Evolutionary conservation across 35 echinoderm and acorn worm genomes (phyloP), one percentile per base, ranked within the genome.

Genomic region (Eucidaris tribuloides): DNA sequence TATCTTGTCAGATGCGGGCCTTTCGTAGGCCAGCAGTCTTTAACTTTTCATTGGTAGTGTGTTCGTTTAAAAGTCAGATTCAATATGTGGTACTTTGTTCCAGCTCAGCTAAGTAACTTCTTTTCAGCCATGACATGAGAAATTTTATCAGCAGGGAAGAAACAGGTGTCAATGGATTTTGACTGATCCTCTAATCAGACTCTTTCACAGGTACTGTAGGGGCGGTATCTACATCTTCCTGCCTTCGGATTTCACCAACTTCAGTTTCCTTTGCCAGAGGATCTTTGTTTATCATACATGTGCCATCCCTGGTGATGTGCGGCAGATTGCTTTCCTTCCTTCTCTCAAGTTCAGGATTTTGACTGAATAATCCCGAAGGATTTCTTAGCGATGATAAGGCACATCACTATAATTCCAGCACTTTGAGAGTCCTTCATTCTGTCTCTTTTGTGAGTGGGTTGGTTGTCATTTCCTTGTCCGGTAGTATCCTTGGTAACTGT

Each of bases 141-240:
- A n/a, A n/a, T n/a, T n/a, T n/a, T n/a, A n/a, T n/a, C n/a, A n/a
- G n/a, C n/a, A n/a, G n/a, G n/a, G n/a, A n/a, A n/a, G n/a, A n/a
- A n/a, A n/a, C n/a, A n/a, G n/a, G n/a, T n/a, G n/a, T n/a, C n/a
- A n/a, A n/a, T n/a, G n/a, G n/a, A n/a, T n/a, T n/a, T n/a, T n/a
- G n/a, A n/a, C n/a, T 74, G 68, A 74, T 74, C 44, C 44, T 74
- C 68, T 74, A 42, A 42, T 42, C 44, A 74, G 44, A 40, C 38
- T 74, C 68, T 74, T 74, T 74, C 35, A 74, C 34, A 74, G 68
- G 68, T 74, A 74, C 68, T 11, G 23, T 74, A 36, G 68, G 68
- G 24, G 20, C 7, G 44, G 11, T 20, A 4, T 74, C 68, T 74
- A 74, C 36, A 25, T 74, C 68, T 7, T 7, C 37, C 44, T 74